phyloP scores from a whole-genome alignment of 2,797 vertebrate species.

The Brotogeris chrysoptera region DNA sequence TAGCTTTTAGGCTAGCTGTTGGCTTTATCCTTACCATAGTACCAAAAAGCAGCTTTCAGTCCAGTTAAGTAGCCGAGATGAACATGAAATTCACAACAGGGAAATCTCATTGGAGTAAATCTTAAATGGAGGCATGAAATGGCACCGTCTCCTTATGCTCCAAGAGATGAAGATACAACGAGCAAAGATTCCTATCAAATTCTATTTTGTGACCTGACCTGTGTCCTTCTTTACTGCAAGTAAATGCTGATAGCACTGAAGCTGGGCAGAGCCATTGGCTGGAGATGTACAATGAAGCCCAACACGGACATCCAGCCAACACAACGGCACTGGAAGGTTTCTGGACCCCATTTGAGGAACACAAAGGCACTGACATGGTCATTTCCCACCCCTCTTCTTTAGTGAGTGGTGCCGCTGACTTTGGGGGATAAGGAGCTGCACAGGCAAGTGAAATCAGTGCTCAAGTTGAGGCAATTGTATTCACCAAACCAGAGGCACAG shows the following conservation, averaged over 20 bases:
- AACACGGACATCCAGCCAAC: background rate
- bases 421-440: background rate
- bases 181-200: no score
- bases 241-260: background rate
- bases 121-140: rapidly evolving
- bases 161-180: background rate
- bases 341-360: background rate
- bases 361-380: background rate
- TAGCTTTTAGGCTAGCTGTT: background rate
- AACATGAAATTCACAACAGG: background rate
- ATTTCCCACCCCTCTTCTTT: background rate
- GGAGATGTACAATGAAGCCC: background rate
- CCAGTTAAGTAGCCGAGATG: background rate
- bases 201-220: background rate
- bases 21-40: rapidly evolving
- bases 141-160: rapidly evolving
- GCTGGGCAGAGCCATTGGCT: rapidly evolving
- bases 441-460: background rate
- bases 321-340: no score
- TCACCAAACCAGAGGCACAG: background rate
- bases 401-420: background rate
- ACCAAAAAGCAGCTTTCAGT: background rate
- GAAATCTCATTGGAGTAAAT: background rate
- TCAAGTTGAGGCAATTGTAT: background rate
- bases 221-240: background rate